Conservation (phyloP, 2,888 invertebrate genomes). For the Brenthis ino region DNA sequence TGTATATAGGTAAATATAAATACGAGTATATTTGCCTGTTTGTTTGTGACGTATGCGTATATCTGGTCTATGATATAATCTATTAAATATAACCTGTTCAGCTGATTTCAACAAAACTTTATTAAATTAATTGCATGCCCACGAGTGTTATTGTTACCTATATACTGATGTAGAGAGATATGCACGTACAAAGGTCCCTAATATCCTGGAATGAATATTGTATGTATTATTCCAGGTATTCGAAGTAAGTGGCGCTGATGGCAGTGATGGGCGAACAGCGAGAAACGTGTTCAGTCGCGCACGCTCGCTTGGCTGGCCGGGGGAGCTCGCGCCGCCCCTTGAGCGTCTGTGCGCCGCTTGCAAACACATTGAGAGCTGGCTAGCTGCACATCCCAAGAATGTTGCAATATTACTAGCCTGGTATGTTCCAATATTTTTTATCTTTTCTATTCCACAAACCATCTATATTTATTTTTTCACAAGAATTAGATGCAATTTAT, state of each 20-base stretch:
- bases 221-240: conserved; percentile 86
- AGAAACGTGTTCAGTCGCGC: conserved; percentile 86
- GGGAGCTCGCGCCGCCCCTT: conserved; percentile 92
- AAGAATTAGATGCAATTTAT: too few relatives aligned
- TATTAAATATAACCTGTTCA: too few relatives aligned
- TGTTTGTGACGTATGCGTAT: too few relatives aligned
- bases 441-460: not conserved
- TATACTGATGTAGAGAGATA: too few relatives aligned
- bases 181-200: not conserved
- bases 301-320: conserved; percentile 92
- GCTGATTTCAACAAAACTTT: too few relatives aligned
- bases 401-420: conserved; percentile 94
- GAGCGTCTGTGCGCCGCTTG: conserved; percentile 95
- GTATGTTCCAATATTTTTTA: conserved; percentile 68
- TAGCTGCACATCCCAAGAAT: conserved; percentile 90
- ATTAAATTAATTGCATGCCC: too few relatives aligned
- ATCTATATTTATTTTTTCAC: too few relatives aligned
- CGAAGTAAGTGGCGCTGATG: conserved; percentile 88
- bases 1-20: too few relatives aligned
- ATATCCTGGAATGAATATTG: not conserved
- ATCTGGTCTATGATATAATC: too few relatives aligned
- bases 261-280: conserved; percentile 82
- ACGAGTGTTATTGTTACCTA: too few relatives aligned
- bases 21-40: too few relatives aligned
- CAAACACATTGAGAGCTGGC: conserved; percentile 96